Percentiles rank a stretch among this genome's conserved stretches.
Evolutionary conservation across 2,113 vertebrate species (phyloP).

Genomic region (Entosphenus tridentatus): DNA sequence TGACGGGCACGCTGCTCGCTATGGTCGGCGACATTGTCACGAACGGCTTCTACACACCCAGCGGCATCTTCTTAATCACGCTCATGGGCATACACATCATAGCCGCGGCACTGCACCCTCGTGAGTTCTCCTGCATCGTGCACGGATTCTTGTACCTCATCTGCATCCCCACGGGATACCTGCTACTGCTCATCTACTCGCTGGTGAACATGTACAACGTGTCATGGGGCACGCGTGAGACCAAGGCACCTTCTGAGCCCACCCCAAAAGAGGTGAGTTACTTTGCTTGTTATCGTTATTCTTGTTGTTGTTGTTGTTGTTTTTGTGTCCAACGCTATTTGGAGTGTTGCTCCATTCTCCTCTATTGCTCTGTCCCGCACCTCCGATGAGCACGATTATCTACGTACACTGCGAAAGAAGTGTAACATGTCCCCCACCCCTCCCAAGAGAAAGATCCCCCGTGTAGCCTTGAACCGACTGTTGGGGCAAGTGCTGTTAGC

Average conservation of each 20-base stretch:
- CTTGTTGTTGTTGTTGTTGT: too few relatives aligned
- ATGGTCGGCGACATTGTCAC: conserved; percentile 27
- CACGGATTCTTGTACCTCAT: conserved; percentile 44
- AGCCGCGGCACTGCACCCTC: conserved; percentile 31
- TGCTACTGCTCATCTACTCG: conserved; percentile 37
- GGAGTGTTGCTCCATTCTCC: too few relatives aligned
- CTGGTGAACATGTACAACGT: conserved; percentile 40
- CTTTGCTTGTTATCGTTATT: too few relatives aligned
- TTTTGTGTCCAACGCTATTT: too few relatives aligned
- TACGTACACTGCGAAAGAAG: too few relatives aligned
- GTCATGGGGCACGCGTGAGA: conserved; percentile 38
- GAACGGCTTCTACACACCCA: conserved; percentile 31
- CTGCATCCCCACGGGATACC: conserved; percentile 41
- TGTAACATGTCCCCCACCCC: too few relatives aligned
- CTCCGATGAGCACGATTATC: too few relatives aligned
- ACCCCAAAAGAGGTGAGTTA: too few relatives aligned
- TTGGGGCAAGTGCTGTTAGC: too few relatives aligned
- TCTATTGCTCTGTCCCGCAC: too few relatives aligned
- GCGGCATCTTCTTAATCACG: conserved; percentile 32
- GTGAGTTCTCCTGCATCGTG: conserved; percentile 28
- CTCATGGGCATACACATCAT: conserved; percentile 26
- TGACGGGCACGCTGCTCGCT: neutral
- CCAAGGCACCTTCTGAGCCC: conserved; percentile 10
- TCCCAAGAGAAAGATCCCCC: too few relatives aligned
- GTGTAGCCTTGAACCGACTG: too few relatives aligned